Evolutionary conservation across 2,797 vertebrate species (phyloP).

Genomic region (Peromyscus attwateri): DNA sequence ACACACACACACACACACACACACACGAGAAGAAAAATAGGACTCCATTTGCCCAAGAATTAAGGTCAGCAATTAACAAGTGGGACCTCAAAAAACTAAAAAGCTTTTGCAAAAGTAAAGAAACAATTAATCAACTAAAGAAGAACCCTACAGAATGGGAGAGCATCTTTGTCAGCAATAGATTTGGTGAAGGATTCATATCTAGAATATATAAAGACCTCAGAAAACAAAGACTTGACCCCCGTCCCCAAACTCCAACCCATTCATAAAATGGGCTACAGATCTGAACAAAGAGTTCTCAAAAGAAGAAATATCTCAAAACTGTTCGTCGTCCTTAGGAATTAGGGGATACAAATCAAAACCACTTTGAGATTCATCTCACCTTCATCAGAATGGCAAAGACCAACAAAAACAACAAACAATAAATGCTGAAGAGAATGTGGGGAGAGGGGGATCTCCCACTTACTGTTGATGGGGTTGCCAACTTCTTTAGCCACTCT

Average conservation of each 20-base stretch:
- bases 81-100: neutral
- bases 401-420: neutral
- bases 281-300: neutral
- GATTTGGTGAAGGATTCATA: neutral
- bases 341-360: neutral
- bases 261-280: neutral
- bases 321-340: neutral
- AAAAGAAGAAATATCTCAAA: neutral
- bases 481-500: neutral
- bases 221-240: neutral
- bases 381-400: neutral
- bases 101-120: neutral
- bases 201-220: neutral
- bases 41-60: neutral
- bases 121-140: neutral
- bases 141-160: neutral
- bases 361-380: neutral
- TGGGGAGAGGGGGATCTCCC: neutral
- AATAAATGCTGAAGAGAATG: neutral
- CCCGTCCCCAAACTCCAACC: rapidly evolving
- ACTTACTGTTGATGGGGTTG: neutral
- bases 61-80: neutral
- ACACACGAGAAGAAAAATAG: neutral
- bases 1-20: too few species aligned
- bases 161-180: neutral